A percentile compares a stretch with the other conserved stretches of the same genome.
phyloP scores from a whole-genome alignment of 2,888 invertebrate genomes.

The Hesperia comma region DNA sequence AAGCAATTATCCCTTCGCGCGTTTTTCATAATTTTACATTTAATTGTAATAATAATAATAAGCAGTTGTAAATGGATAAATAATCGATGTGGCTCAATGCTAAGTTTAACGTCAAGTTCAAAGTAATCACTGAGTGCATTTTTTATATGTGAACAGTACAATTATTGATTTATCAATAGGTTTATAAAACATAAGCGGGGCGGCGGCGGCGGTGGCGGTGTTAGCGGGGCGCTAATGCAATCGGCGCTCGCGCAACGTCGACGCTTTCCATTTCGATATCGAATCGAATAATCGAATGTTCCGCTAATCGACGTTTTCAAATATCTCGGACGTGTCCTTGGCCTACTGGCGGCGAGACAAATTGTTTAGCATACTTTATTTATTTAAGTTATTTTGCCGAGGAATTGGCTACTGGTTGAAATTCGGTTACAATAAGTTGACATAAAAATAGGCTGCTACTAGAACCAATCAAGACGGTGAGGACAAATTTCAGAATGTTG shows the following conservation, averaged over 20 bases:
- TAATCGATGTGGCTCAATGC: too few species aligned
- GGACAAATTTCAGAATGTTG: not conserved
- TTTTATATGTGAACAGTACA: not conserved
- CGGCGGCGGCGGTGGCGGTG: not conserved
- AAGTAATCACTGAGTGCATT: too few species aligned
- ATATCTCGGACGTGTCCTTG: conserved; percentile 40
- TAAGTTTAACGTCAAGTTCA: too few species aligned
- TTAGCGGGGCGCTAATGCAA: conserved; percentile 21
- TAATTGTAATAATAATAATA: too few species aligned
- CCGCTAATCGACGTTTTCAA: conserved; percentile 38
- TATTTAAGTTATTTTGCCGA: not conserved
- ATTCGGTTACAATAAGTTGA: not conserved
- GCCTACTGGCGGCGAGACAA: conserved; percentile 28
- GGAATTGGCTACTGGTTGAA: not conserved
- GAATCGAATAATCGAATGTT: conserved; percentile 45
- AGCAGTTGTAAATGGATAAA: too few species aligned
- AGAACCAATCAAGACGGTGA: too few species aligned
- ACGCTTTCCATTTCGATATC: conserved; percentile 44
- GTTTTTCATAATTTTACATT: too few species aligned
- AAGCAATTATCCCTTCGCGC: too few species aligned
- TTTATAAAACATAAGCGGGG: not conserved
- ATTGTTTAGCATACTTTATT: conserved; percentile 11
- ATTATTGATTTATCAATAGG: not conserved
- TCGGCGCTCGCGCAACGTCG: conserved; percentile 39
- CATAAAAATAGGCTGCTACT: too few species aligned